Conservation (phyloP, 2,888 invertebrate genomes). For the Habroteleia sp. region DNA sequence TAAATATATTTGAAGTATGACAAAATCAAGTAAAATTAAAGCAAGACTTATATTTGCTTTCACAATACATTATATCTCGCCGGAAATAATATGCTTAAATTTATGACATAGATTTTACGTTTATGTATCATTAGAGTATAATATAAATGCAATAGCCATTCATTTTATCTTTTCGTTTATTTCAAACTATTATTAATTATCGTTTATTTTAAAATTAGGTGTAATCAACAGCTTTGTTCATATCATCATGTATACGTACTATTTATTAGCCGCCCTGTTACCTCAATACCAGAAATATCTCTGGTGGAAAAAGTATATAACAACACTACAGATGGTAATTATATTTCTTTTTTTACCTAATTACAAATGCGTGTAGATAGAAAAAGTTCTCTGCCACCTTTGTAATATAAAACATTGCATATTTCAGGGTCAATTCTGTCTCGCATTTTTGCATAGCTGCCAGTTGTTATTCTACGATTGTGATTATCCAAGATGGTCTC, state of each 20-base stretch:
- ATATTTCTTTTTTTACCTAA: too few species aligned
- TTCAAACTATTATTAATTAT: conserved; percentile 8
- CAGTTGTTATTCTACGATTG: conserved; percentile 93
- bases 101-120: too few species aligned
- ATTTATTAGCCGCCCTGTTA: conserved; percentile 93
- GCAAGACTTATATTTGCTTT: too few species aligned
- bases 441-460: conserved; percentile 92
- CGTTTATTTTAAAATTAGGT: conserved; percentile 80
- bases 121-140: too few species aligned
- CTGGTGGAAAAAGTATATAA: conserved; percentile 97
- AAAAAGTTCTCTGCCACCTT: background rate
- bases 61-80: too few species aligned
- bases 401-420: background rate
- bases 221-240: conserved; percentile 97
- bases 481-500: conserved; percentile 92
- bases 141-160: too few species aligned
- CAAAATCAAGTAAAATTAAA: too few species aligned
- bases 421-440: conserved; percentile 92
- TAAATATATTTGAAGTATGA: too few species aligned
- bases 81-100: too few species aligned
- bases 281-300: conserved; percentile 93
- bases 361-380: background rate
- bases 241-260: conserved; percentile 96
- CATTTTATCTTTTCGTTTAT: too few species aligned
- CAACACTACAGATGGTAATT: conserved; percentile 95